These are phyloP conservation scores for Vollenhovia emeryi DNA, from an alignment of 1,140 invertebrate genomes.

Conservation along the genomic window DNA sequence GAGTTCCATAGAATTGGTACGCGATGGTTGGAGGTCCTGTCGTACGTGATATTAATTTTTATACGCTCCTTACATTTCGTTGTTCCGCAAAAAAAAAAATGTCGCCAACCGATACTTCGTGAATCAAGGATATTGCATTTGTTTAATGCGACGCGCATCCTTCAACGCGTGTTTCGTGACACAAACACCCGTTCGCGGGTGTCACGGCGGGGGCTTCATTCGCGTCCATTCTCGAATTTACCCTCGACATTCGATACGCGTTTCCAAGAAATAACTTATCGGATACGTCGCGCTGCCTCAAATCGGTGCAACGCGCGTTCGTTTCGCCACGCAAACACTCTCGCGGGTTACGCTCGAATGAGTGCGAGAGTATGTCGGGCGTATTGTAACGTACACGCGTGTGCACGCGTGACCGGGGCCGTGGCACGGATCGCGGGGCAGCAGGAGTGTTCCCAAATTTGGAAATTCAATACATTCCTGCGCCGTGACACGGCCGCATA, in stretches of 20 bases:
- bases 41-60: not conserved
- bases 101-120: not conserved
- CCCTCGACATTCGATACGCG: not conserved
- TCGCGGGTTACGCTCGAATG: slow-evolving; percentile 62
- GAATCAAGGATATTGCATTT: not conserved
- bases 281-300: not conserved
- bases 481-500: slow-evolving; percentile 52
- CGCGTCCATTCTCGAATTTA: not conserved
- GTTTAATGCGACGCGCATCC: not conserved
- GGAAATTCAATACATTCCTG: slow-evolving; percentile 75
- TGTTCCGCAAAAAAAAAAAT: not conserved
- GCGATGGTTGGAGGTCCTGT: not conserved
- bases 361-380: slow-evolving; percentile 59
- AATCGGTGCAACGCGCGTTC: not conserved
- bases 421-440: slow-evolving; percentile 69
- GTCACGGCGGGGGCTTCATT: not conserved
- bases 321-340: slow-evolving; percentile 24
- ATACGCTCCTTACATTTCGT: not conserved
- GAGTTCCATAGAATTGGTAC: not conserved
- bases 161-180: not conserved
- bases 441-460: slow-evolving; percentile 73
- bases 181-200: not conserved
- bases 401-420: slow-evolving; percentile 52
- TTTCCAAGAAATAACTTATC: not conserved
- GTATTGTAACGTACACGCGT: slow-evolving; percentile 41